These are phyloP conservation scores for Paratrypauchen microcephalus DNA, from an alignment of 2,797 vertebrate genomes.

Conservation along the genomic window DNA sequence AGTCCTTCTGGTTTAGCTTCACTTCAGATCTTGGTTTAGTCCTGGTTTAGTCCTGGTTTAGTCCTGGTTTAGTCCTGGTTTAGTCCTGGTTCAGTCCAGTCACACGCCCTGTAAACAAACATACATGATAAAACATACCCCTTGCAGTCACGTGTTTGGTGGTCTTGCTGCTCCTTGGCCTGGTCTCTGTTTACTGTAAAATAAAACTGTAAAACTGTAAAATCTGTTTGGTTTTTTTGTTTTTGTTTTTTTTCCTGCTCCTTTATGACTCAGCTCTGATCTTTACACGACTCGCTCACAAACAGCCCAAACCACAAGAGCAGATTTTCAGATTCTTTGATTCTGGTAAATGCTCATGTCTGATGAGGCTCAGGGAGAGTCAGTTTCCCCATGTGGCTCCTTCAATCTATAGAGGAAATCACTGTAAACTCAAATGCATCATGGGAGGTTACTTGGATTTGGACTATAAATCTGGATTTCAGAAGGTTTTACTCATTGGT, in stretches of 20 bases:
- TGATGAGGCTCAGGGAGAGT: constrained; percentile 27
- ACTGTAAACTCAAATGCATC: background rate
- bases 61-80: no score
- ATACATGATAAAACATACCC: no score
- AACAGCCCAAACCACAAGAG: constrained; percentile 38
- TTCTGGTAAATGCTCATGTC: constrained; percentile 27
- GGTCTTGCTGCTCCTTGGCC: constrained; percentile 52
- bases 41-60: background rate
- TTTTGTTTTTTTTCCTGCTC: constrained; percentile 51
- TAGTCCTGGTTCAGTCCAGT: background rate
- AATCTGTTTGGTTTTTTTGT: constrained; percentile 21
- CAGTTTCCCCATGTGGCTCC: constrained; percentile 15
- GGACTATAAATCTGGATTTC: no score
- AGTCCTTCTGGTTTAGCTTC: no score
- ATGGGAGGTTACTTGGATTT: background rate
- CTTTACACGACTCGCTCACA: constrained; percentile 42
- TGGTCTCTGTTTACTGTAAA: constrained; percentile 60
- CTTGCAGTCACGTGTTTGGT: background rate
- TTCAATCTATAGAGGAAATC: background rate
- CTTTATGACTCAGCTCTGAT: constrained; percentile 60
- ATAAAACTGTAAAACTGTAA: constrained; percentile 48
- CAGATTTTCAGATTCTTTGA: constrained; percentile 26
- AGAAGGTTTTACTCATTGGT: no score
- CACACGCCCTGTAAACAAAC: no score
- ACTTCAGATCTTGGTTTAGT: constrained; percentile 21